A percentile compares a stretch with the other conserved stretches of the same genome.
Evolutionary conservation across 2,113 vertebrate species (phyloP).

Genomic region (Indri indri): DNA sequence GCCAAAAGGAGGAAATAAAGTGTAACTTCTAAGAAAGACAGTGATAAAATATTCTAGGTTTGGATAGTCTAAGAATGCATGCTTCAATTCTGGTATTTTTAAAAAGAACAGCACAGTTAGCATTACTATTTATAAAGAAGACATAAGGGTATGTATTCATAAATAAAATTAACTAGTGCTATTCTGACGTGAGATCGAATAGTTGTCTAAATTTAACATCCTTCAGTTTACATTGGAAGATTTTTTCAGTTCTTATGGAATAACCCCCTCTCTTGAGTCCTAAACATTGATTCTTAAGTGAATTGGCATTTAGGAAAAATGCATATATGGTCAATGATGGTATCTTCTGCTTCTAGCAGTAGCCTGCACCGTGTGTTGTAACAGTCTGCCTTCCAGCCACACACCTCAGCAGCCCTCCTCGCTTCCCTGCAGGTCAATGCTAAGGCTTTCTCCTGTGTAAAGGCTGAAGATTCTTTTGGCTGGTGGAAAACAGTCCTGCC

Average conservation of each 20-base stretch:
- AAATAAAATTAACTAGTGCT: slow-evolving; percentile 61
- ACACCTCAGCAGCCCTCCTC: neutral
- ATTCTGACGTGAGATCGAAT: slow-evolving; percentile 29
- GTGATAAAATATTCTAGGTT: slow-evolving; percentile 53
- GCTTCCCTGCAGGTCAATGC: neutral
- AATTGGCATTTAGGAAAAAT: slow-evolving; percentile 8
- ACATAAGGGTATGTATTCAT: slow-evolving; percentile 57
- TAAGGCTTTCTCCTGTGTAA: neutral
- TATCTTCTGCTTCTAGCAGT: neutral
- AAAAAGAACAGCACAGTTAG: slow-evolving; percentile 56
- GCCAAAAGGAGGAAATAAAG: neutral
- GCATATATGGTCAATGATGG: neutral
- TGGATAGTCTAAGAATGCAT: slow-evolving; percentile 54
- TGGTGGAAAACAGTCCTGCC: neutral
- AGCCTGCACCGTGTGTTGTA: neutral
- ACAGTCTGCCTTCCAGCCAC: neutral
- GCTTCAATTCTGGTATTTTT: slow-evolving; percentile 56
- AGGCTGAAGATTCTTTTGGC: neutral
- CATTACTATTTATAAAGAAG: slow-evolving; percentile 67
- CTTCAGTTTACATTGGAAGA: slow-evolving; percentile 12
- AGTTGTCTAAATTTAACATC: slow-evolving; percentile 61
- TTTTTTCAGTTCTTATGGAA: slow-evolving; percentile 44
- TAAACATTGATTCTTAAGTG: neutral
- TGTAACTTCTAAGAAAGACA: slow-evolving; percentile 61
- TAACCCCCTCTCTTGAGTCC: neutral